Evolutionary conservation across 2,888 invertebrate species (phyloP).

Genomic region (Melieria crassipennis): DNA sequence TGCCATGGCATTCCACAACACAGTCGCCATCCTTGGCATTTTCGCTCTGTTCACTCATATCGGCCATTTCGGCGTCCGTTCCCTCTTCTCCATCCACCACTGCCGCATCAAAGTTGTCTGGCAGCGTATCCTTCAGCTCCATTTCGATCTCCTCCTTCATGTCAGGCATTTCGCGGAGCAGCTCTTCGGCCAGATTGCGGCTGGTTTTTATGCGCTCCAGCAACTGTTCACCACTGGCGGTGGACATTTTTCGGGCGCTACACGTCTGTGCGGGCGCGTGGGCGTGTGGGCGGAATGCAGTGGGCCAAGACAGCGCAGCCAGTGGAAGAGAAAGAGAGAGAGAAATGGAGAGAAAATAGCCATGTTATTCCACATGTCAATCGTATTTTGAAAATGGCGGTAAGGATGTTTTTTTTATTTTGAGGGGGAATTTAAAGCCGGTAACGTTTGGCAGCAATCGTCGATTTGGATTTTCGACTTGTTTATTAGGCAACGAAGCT

Average conservation of each 20-base stretch:
- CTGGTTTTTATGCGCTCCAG: constrained; percentile 7
- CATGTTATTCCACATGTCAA: constrained; percentile 25
- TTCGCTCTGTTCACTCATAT: background rate
- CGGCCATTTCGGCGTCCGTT: background rate
- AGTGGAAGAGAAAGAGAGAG: constrained; percentile 16
- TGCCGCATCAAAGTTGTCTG: background rate
- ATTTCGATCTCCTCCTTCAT: constrained; percentile 41
- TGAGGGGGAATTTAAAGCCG: background rate
- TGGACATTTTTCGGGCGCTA: constrained; percentile 25
- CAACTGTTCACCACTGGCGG: constrained; percentile 28
- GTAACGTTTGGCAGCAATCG: background rate
- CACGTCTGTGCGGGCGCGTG: constrained; percentile 32
- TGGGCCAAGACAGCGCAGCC: background rate
- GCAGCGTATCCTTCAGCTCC: constrained; percentile 28
- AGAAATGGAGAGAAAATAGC: constrained; percentile 32
- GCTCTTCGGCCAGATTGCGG: constrained; percentile 36
- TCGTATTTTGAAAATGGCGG: background rate
- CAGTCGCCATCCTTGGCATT: background rate
- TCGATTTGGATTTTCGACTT: background rate
- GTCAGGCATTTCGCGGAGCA: constrained; percentile 41
- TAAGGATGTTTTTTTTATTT: background rate
- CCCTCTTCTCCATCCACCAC: background rate
- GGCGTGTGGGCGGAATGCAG: constrained; percentile 31
- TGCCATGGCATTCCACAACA: background rate
- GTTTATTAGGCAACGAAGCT: too few species aligned